Evolutionary conservation across 2,888 invertebrate species (phyloP).

Genomic region (Corbicula japonica): DNA sequence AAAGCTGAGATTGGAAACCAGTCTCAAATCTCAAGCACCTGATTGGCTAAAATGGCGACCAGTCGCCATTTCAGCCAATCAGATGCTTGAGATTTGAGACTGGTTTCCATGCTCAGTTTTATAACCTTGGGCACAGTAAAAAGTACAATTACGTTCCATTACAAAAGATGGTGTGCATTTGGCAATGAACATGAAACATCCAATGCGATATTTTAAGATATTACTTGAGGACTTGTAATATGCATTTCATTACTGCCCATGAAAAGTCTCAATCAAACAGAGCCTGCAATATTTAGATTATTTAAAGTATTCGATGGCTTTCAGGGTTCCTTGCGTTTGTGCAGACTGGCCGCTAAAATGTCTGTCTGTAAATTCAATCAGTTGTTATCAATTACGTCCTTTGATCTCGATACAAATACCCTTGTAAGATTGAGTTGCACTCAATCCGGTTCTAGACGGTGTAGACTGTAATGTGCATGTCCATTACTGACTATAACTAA

Average conservation of each 20-base stretch:
- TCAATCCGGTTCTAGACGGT: not conserved
- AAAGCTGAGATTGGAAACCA: too few relatives aligned
- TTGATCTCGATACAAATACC: too few relatives aligned
- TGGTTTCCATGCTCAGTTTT: too few relatives aligned
- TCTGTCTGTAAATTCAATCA: not conserved
- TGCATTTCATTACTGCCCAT: not conserved
- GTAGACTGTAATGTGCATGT: not conserved
- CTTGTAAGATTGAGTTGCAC: not conserved
- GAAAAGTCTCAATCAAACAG: constrained; percentile 1
- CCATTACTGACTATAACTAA: not conserved
- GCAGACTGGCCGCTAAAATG: not conserved
- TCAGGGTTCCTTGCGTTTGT: not conserved
- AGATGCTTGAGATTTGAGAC: not conserved
- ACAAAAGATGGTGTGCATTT: not conserved
- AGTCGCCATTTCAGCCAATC: not conserved
- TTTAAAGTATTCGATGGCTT: too few relatives aligned
- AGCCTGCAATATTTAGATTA: not conserved
- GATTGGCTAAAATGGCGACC: not conserved
- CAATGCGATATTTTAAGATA: not conserved
- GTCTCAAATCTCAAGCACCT: not conserved
- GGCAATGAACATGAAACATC: not conserved
- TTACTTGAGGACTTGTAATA: not conserved
- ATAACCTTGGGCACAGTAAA: not conserved
- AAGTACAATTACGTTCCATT: not conserved
- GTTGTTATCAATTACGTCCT: too few relatives aligned